Evolutionary conservation across 2,113 vertebrate species (phyloP), one percentile per base, ranked within the genome.

Genomic region (Canis aureus): DNA sequence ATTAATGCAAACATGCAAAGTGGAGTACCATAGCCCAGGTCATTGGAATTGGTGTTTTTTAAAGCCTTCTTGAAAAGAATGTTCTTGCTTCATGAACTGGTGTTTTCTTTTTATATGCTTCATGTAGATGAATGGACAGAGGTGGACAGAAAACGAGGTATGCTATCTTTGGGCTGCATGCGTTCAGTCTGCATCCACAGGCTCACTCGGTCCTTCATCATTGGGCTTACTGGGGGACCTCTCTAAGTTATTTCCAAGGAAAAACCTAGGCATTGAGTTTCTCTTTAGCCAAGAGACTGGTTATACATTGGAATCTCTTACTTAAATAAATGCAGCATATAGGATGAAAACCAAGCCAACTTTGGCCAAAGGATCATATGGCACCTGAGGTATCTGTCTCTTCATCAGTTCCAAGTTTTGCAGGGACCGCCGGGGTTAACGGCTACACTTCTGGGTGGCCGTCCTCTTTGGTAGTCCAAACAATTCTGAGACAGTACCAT

Each of bases 101-200:
- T 99, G 97, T 99, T 99, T 98, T 99, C 98, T 98, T 98, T 99
- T 99, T 98, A 83, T 98, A 98, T 99, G 99, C 99, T 99, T 98
- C 98, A 96, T 99, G 96, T 99, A 99, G 99, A 99, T 99, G 99
- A 99, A 99, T 99, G 99, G 99, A 99, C 99, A 99, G 99, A 99
- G 99, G 98, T 99, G 98, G 99, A 99, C 99, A 99, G 99, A 99
- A 99, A 98, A 99, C 99, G 99, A 99, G 99, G 99, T 99, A 99
- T 98, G 98, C 99, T 99, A 98, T 64, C 97, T 98, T 76, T 91
- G 97, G 97, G 97, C 98, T 98, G 98, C 99, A 98, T 99, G 98
- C 95, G 49, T 97, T 98, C 98, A 97, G 96, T 91, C 5, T 97
- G 86, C 96, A 94, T 97, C 95, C 94, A 96, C 94, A 97, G 96